Percentiles rank a stretch among this genome's conserved stretches.
Evolutionary conservation across 1,140 invertebrate genomes (phyloP).

Genomic region (Papilio polyxenes): DNA sequence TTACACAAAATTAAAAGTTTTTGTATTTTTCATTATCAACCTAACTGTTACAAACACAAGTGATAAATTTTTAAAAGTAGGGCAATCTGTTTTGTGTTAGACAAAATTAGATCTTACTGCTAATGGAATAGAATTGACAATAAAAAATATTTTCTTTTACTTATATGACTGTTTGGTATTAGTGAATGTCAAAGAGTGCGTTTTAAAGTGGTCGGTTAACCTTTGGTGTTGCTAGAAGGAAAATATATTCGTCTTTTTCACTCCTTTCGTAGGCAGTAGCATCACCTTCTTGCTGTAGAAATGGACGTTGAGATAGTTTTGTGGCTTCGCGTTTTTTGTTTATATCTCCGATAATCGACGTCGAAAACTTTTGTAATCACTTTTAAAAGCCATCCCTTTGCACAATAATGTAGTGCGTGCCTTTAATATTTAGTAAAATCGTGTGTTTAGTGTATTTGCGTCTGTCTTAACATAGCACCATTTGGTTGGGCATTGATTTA

Average conservation of each 20-base stretch:
- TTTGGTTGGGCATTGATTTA: constrained; percentile 59
- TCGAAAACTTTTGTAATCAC: constrained; percentile 76
- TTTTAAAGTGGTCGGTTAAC: constrained; percentile 43
- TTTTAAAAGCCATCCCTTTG: constrained; percentile 68
- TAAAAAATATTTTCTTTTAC: neutral
- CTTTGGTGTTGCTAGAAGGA: constrained; percentile 67
- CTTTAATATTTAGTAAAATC: constrained; percentile 58
- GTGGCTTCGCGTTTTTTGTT: constrained; percentile 74
- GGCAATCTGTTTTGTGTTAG: neutral
- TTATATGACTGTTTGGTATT: constrained; percentile 33
- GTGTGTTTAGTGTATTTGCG: constrained; percentile 61
- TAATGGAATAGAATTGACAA: constrained; percentile 10
- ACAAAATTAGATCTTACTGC: constrained; percentile 16
- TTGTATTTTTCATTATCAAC: constrained; percentile 10
- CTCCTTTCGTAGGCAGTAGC: constrained; percentile 74
- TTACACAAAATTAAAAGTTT: constrained; percentile 1
- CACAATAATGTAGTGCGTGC: constrained; percentile 70
- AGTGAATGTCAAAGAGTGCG: neutral
- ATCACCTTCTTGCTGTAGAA: constrained; percentile 67
- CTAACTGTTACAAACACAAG: neutral
- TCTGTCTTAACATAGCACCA: constrained; percentile 58
- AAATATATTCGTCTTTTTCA: constrained; percentile 74
- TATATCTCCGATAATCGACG: constrained; percentile 76
- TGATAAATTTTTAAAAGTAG: neutral
- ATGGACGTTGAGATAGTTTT: constrained; percentile 75